These are phyloP conservation scores for Ptychochromis oligacanthus DNA, from an alignment of 2,113 vertebrate species.

Conservation along the genomic window DNA sequence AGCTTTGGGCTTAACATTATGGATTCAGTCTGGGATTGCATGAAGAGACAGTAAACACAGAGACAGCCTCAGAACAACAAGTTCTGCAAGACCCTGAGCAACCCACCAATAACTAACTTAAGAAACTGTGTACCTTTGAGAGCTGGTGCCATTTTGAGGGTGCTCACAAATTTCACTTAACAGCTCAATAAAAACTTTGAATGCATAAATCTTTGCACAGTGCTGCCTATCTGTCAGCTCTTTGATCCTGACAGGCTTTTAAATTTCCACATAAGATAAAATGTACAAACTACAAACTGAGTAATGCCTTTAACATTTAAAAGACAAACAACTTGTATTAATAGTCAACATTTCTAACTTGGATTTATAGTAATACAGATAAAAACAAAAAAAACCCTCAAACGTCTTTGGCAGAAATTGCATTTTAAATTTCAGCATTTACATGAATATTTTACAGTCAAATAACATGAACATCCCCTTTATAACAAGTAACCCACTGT, in stretches of 20 bases:
- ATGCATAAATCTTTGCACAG: neutral
- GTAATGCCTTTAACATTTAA: neutral
- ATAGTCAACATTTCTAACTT: fast-evolving
- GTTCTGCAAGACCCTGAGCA: neutral
- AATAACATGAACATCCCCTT: neutral
- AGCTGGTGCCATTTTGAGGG: neutral
- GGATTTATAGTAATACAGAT: neutral
- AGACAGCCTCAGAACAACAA: neutral
- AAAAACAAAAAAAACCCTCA: neutral
- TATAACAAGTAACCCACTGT: no score
- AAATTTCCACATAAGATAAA: neutral
- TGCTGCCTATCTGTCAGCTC: neutral
- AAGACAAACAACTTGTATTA: neutral
- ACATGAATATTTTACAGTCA: neutral
- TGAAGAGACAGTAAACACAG: neutral
- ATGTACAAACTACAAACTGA: neutral
- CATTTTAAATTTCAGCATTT: neutral
- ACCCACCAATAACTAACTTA: fast-evolving
- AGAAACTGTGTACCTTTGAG: neutral
- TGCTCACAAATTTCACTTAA: no score
- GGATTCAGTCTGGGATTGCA: neutral
- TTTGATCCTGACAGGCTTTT: neutral
- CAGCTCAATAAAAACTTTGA: neutral
- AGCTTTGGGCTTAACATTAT: no score
- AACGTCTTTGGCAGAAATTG: neutral